Evolutionary conservation across 2,797 vertebrate species (phyloP).

Genomic region (Labeo calbasu): DNA sequence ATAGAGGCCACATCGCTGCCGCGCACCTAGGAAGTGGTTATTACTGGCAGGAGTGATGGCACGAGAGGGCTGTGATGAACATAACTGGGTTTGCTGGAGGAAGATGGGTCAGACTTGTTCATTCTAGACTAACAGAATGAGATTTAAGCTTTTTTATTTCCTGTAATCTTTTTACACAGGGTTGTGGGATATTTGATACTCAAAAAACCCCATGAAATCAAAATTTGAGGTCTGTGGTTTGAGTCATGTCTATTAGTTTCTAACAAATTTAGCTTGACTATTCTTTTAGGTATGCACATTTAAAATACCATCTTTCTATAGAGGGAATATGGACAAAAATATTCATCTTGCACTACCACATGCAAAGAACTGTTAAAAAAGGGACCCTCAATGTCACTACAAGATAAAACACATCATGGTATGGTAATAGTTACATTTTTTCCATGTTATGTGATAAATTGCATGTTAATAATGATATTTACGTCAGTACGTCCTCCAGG

Average conservation of each 20-base stretch:
- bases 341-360: not conserved
- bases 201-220: not conserved
- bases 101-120: constrained; percentile 38
- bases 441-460: not conserved
- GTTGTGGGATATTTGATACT: not conserved
- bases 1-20: constrained; percentile 76
- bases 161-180: not conserved
- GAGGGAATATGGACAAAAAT: not conserved
- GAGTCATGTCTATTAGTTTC: not conserved
- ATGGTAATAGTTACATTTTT: not conserved
- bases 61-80: constrained; percentile 33
- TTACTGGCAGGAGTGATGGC: constrained; percentile 73
- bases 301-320: not conserved
- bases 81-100: constrained; percentile 38
- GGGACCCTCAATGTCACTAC: not conserved
- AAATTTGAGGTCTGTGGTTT: constrained; percentile 13
- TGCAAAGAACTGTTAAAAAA: not conserved
- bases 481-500: not conserved
- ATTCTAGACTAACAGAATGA: constrained; percentile 34
- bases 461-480: not conserved
- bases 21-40: constrained; percentile 68
- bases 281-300: not conserved
- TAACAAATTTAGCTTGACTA: not conserved
- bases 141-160: constrained; percentile 28
- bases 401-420: not conserved